Conservation (phyloP, 2,888 invertebrate genomes). For the Heliothis peltigera region DNA sequence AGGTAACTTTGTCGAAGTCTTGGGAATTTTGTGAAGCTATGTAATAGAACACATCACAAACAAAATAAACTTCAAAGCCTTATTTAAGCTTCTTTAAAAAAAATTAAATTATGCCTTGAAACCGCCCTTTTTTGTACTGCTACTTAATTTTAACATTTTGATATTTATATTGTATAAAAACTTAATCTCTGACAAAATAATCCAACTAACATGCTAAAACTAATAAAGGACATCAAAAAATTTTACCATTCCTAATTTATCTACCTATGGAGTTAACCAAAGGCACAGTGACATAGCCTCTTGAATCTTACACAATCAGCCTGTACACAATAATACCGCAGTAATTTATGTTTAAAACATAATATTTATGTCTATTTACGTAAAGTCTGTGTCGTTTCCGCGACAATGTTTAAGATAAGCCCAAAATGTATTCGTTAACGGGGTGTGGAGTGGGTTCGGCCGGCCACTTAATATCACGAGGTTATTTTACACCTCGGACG, state of each 20-base stretch:
- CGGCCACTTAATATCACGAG: slow-evolving; percentile 49
- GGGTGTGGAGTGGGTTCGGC: slow-evolving; percentile 68
- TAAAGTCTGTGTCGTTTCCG: slow-evolving; percentile 76
- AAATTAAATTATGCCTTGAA: neutral
- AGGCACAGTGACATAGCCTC: slow-evolving; percentile 32
- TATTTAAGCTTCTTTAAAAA: neutral
- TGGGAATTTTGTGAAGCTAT: too few relatives aligned
- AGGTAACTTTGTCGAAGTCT: neutral
- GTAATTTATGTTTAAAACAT: slow-evolving; percentile 74
- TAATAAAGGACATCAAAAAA: too few relatives aligned
- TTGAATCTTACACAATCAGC: slow-evolving; percentile 34
- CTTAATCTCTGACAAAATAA: too few relatives aligned
- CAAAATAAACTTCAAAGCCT: too few relatives aligned
- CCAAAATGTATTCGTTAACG: slow-evolving; percentile 70
- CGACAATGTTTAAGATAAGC: slow-evolving; percentile 76
- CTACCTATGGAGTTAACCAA: slow-evolving; percentile 12
- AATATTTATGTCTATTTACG: slow-evolving; percentile 77
- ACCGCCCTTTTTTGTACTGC: too few relatives aligned
- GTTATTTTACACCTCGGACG: slow-evolving; percentile 47
- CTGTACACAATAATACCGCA: slow-evolving; percentile 44
- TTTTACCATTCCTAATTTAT: too few relatives aligned
- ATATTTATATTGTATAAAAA: too few relatives aligned
- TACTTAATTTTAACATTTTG: too few relatives aligned
- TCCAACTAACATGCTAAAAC: too few relatives aligned
- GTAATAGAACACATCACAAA: too few relatives aligned